Base-by-base conservation (phyloP, 2,888 invertebrate genomes). In the Caenorhabditis becei region DNA sequence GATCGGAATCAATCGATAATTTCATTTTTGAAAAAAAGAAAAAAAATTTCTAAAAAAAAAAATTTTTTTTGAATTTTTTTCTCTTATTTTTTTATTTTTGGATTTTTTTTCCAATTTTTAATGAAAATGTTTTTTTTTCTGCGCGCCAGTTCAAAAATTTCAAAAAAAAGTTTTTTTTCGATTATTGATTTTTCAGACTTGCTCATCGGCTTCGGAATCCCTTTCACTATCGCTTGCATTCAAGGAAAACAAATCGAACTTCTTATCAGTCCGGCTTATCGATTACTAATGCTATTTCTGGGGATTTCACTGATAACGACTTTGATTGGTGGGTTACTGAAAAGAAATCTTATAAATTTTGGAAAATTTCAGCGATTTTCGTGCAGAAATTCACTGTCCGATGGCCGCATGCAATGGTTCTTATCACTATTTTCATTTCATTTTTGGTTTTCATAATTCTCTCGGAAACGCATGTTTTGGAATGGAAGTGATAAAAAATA, bases 181-280 rank as follows among this genome's bases (percentile, higher is more conserved):
- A n/a, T n/a, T n/a, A n/a, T n/a, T n/a, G n/a, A n/a, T n/a, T n/a
- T 66, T 88, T 41, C 70, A 89, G 89, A 89, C 83, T 70, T 89
- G 16, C 84, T 89, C 18, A 79, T 89, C 37, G 89, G 89, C 20
- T 89, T 89, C 53, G 89, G 89, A 5, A 72, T 89, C 7, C 83
- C 89, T 24, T 89, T 89, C 72, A 75, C 86, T 8, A 87, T 89
- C 23, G 89, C 89, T 0, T 77, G 77, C 18, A 56, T 83, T n/a
- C 84, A 88, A 77, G 88, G 87, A 49, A 88, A 87, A 70, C 53
- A 74, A 16, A 83, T 89, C 24, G 79, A 80, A 0, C 66, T 80
- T 0, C 58, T 61, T 35, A 70, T 83, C 41, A 83, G 67, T 11
- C 71, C 83, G n/a, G 62, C 79, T 18, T 82, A 78, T 23, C 70